Conservation (phyloP, 2,888 invertebrate genomes). For the Meiosimyza decipiens region DNA sequence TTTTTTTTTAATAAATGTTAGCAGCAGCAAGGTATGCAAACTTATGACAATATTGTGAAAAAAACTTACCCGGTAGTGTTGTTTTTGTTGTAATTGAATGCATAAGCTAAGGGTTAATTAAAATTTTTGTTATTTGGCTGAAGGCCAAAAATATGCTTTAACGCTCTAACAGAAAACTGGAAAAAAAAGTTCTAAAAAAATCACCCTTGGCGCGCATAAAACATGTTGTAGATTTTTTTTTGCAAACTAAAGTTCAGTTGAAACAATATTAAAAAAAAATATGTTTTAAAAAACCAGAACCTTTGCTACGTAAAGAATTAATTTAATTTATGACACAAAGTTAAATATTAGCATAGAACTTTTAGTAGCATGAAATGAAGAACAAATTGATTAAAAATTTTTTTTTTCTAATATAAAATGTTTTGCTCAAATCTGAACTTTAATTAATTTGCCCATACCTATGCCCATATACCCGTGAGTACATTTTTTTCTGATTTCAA, state of each 20-base stretch:
- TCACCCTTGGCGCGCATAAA: background rate
- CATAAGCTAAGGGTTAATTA: slow-evolving; percentile 33
- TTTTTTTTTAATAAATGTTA: too few relatives aligned
- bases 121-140: slow-evolving; percentile 30
- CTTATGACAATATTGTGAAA: background rate
- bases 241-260: too few relatives aligned
- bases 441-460: too few relatives aligned
- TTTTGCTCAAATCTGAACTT: too few relatives aligned
- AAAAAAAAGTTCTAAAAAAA: background rate
- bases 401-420: too few relatives aligned
- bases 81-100: slow-evolving; percentile 1
- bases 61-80: background rate
- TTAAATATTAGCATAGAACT: slow-evolving; percentile 26
- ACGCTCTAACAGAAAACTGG: background rate
- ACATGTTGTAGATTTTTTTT: too few relatives aligned
- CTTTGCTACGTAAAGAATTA: slow-evolving; percentile 21
- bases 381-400: background rate
- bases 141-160: slow-evolving; percentile 28
- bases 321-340: slow-evolving; percentile 32
- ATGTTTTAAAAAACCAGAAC: too few relatives aligned
- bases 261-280: too few relatives aligned
- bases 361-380: background rate
- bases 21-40: too few relatives aligned
- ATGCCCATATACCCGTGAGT: too few relatives aligned
- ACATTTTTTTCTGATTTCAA: background rate